Evolutionary conservation across 2,888 invertebrate species (phyloP), one percentile per base, ranked within the genome.

Genomic region (Coelopa pilipes): DNA sequence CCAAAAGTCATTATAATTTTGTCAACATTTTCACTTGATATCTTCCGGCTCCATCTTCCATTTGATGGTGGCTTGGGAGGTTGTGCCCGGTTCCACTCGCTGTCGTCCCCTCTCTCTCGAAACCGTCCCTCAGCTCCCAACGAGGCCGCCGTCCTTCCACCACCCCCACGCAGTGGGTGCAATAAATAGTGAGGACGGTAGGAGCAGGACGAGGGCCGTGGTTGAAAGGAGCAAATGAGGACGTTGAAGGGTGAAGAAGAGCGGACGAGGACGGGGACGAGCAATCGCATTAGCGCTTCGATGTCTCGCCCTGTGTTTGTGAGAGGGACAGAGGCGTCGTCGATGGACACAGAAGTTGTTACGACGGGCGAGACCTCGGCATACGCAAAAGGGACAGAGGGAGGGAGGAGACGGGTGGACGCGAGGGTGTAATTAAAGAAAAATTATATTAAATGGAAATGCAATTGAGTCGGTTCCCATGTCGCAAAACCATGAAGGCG

Each of bases 1-100:
- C 70, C 70, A 70, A 63, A 63, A 49, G 70, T 70, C 63, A 70
- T 63, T 70, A 62, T n/a, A 63, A 62, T 70, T 70, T 47, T 63
- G 47, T 70, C 70, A 70, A 70, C 70, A 50, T 70, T 53, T 70
- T 50, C 62, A 70, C 63, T 63, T 70, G 19, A 19, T 24, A 21
- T 15, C 24, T 59, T 24, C 1, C 34, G 34, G 24, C 34, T 50
- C 19, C 15, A 47, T 49, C n/a, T 62, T 62, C 12, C 13, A 13
- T 66, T 66, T 47, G 49, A 21, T 50, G 12, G 50, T 47, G 13
- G 24, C 17, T 50, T 15, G 17, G 66, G 34, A n/a, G 4, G 46
- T 21, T 3, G 19, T 60, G 12, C 53, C 0, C 13, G 15, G 2
- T 13, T n/a, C 62, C 34, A 2, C 10, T 34, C 46, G n/a, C 19